Conservation (phyloP, 2,797 vertebrate genomes). For the Neopelma chrysocephalum region DNA sequence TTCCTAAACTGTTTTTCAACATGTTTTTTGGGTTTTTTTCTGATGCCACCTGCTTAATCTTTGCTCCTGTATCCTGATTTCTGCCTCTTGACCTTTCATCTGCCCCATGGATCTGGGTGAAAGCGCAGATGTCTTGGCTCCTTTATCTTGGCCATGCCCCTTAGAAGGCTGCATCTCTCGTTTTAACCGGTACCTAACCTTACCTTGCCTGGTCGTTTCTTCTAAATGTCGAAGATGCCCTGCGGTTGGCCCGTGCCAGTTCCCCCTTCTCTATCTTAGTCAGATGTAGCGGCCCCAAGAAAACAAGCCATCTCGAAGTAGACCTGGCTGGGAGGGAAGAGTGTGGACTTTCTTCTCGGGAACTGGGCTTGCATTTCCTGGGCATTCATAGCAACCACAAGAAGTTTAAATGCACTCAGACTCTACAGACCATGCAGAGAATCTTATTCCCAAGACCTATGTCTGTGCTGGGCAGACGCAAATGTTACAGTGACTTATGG, state of each 20-base stretch:
- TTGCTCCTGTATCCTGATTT: not conserved
- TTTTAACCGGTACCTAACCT: not conserved
- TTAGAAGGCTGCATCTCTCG: not conserved
- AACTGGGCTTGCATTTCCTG: not conserved
- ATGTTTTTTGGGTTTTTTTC: not conserved
- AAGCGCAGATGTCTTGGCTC: not conserved
- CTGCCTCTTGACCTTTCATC: not conserved
- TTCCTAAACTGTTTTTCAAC: not conserved
- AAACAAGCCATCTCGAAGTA: not conserved
- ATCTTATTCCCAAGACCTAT: not conserved
- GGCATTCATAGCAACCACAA: not conserved
- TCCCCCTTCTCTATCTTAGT: accelerated
- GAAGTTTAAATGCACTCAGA: not conserved
- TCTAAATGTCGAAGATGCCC: not conserved
- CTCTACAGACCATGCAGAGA: not conserved
- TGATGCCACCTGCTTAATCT: not conserved
- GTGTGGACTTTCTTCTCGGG: not conserved
- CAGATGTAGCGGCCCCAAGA: not conserved
- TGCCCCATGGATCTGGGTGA: not conserved
- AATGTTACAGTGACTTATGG: not conserved
- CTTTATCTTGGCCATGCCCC: not conserved
- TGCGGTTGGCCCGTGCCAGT: accelerated
- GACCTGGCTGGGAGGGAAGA: not conserved
- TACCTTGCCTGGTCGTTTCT: not conserved
- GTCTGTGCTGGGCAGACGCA: not conserved